phyloP scores from a whole-genome alignment of 2,888 invertebrate species.

The Troilus luridus region DNA sequence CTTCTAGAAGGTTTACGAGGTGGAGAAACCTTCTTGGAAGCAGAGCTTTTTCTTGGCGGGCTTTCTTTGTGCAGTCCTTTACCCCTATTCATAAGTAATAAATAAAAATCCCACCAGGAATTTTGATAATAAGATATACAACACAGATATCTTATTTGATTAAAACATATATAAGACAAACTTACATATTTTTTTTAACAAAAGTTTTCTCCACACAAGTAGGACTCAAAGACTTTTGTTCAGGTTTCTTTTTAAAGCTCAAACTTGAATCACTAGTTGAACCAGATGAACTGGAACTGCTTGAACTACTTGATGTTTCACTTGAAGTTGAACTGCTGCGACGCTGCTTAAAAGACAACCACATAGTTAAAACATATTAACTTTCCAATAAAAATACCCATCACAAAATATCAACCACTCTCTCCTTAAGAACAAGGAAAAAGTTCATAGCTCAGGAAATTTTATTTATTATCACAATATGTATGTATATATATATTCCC shows the following conservation, averaged over 20 bases:
- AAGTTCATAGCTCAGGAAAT: neutral
- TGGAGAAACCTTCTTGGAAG: conserved; percentile 55
- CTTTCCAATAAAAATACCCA: neutral
- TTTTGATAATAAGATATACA: neutral
- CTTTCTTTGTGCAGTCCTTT: conserved; percentile 60
- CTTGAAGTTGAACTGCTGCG: conserved; percentile 66
- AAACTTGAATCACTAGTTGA: conserved; percentile 63
- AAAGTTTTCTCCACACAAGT: conserved; percentile 48
- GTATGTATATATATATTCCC: no score
- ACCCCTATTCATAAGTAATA: conserved; percentile 30
- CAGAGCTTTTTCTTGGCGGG: conserved; percentile 55
- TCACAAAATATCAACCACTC: neutral
- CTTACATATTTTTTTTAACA: conserved; percentile 60
- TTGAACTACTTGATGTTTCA: conserved; percentile 68
- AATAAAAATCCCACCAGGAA: neutral
- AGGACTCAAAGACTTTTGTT: conserved; percentile 55
- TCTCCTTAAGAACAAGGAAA: neutral
- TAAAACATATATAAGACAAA: neutral
- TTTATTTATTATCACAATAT: no score
- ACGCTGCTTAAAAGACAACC: conserved; percentile 67
- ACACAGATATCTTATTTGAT: no score
- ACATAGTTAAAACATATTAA: neutral
- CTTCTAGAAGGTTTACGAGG: conserved; percentile 56
- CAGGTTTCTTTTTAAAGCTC: conserved; percentile 57
- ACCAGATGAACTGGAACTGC: conserved; percentile 64